Evolutionary conservation across 2,113 vertebrate species (phyloP), one percentile per base, ranked within the genome.

Genomic region (Suncus etruscus): DNA sequence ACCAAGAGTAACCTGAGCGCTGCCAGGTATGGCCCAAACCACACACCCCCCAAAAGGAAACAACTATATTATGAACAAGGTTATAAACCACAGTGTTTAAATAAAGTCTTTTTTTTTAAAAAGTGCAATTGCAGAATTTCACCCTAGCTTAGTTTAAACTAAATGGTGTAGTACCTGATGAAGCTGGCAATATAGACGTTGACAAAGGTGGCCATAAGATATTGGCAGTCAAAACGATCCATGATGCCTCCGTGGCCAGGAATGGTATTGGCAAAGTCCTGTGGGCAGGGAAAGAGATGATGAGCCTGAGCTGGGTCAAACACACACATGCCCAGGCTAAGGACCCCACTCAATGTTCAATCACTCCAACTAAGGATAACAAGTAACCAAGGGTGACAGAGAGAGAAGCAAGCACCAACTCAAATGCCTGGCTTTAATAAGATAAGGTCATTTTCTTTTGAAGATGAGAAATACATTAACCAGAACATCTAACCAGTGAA

Each of bases 181-280:
- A 99, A 99, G 97, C 99, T 99, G 16, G 99, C 99, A 0, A 99
- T 99, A 98, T 99, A 99, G n/a, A 99, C 99, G 0, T 99, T 99
- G 16, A 99, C 99, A 32, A 99, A 99, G 20, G 99, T 99, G 54
- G 99, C 99, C 99, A 99, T 99, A 95, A 99, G 98, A 96, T 99
- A 99, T 96, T 99, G 99, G 92, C 99, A 99, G 98, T 99, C 99
- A 3, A 99, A 99, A 77, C 99, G 98, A 90, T 99, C 99, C 99
- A 99, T 99, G 92, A 99, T 99, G 7, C 99, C 99, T 11, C 99
- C 99, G 0, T 99, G 99, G 4, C 99, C 99, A 0, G 99, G 99
- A 93, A 99, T 99, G 20, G 99, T 99, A 97, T 99, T 99, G 95
- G 99, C 99, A 96, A 99, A 99, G 95, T 99, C 99, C 99, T 99